phyloP scores from a whole-genome alignment of 2,797 vertebrate species.

The Enteromius viviparus region DNA sequence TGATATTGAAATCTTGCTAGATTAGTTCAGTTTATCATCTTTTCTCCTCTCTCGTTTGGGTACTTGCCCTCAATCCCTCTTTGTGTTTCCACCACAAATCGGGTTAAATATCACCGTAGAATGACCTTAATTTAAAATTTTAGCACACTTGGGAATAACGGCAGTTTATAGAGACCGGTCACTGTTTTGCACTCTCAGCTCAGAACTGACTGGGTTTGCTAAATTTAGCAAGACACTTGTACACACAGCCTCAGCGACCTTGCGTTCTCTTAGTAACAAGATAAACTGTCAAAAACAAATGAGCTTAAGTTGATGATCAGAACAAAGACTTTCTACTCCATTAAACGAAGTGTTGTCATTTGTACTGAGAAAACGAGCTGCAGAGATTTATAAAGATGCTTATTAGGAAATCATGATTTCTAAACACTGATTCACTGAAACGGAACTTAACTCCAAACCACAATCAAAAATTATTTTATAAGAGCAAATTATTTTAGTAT shows the following conservation, averaged over 20 bases:
- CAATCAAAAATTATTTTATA: not conserved
- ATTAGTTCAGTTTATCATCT: conserved; percentile 46
- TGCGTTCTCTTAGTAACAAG: conserved; percentile 44
- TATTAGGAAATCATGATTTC: not conserved
- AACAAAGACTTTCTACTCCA: conserved; percentile 6
- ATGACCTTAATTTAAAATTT: conserved; percentile 39
- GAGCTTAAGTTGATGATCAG: conserved; percentile 7
- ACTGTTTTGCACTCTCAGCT: conserved; percentile 36
- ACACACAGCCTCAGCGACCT: conserved; percentile 36
- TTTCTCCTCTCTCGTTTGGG: conserved; percentile 32
- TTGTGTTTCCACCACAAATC: conserved; percentile 25
- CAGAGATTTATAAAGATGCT: not conserved
- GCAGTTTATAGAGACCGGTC: conserved; percentile 28
- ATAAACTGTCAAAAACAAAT: conserved; percentile 51
- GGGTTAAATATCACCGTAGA: conserved; percentile 21
- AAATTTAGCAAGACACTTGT: conserved; percentile 51
- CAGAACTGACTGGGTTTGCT: conserved; percentile 36
- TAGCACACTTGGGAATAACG: conserved; percentile 34
- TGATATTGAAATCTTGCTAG: conserved; percentile 52
- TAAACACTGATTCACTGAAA: not conserved
- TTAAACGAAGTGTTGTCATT: not conserved
- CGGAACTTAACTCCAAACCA: not conserved
- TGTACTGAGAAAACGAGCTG: not conserved
- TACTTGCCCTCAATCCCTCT: conserved; percentile 44
- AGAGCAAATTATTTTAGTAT: not conserved